phyloP scores from a whole-genome alignment of 2,888 invertebrate species.

The Callyntrura guangdongensis region DNA sequence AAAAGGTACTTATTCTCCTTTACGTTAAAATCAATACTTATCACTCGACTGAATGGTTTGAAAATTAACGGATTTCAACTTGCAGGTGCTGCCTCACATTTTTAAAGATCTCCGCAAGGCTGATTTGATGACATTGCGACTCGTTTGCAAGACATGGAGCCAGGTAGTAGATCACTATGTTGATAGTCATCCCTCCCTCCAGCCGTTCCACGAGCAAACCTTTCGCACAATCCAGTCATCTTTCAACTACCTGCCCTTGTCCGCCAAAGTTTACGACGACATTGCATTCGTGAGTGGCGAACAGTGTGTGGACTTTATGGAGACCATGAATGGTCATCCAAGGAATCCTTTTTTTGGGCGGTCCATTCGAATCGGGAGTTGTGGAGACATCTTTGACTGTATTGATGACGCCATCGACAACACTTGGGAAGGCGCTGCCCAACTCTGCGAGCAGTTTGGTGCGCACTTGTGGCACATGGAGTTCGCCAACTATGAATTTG shows the following conservation, averaged over 20 bases:
- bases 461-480: neutral
- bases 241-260: conserved; percentile 35
- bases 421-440: conserved; percentile 5
- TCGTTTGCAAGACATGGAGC: conserved; percentile 10
- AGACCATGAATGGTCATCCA: neutral
- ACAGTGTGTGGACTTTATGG: conserved; percentile 11
- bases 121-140: neutral
- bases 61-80: neutral
- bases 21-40: no score
- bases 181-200: conserved; percentile 1
- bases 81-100: conserved; percentile 21
- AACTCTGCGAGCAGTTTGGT: conserved; percentile 9
- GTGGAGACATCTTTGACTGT: conserved; percentile 10
- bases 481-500: conserved; percentile 43
- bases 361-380: conserved; percentile 13
- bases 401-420: neutral
- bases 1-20: conserved; percentile 21
- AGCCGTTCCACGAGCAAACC: neutral
- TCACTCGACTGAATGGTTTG: no score
- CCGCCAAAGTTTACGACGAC: conserved; percentile 33
- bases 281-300: conserved; percentile 29
- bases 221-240: neutral
- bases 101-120: conserved; percentile 39
- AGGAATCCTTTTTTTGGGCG: conserved; percentile 39
- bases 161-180: neutral